A percentile compares a stretch with the other conserved stretches of the same genome.
These are phyloP conservation scores for Ictidomys tridecemlineatus DNA, from an alignment of 2,113 vertebrate species.

Conservation along the genomic window DNA sequence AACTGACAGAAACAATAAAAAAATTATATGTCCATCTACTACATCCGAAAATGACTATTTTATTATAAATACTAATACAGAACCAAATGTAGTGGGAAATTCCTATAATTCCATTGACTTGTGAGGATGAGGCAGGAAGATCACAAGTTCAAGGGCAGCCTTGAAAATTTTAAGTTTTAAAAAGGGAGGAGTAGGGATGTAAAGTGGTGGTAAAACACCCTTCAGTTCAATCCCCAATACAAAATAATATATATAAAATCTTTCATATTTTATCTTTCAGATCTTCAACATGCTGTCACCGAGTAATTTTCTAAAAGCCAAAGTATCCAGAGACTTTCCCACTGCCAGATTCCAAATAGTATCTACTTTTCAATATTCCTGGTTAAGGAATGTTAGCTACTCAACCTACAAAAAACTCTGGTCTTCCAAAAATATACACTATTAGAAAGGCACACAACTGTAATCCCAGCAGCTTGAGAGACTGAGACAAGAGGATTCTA, in stretches of 20 bases:
- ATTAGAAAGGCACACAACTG: neutral
- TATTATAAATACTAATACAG: slow-evolving; percentile 1
- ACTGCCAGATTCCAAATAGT: slow-evolving; percentile 75
- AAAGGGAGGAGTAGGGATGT: no score
- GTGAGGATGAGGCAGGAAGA: no score
- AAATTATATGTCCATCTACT: neutral
- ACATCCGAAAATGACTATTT: neutral
- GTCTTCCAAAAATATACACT: slow-evolving; percentile 51
- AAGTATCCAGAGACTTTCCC: slow-evolving; percentile 80
- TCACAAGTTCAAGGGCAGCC: no score
- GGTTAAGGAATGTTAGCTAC: slow-evolving; percentile 79
- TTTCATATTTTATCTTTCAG: slow-evolving; percentile 43
- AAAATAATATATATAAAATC: no score
- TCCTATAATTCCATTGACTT: no score
- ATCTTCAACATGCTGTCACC: slow-evolving; percentile 78
- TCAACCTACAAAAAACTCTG: slow-evolving; percentile 77
- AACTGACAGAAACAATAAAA: neutral
- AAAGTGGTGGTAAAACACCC: no score
- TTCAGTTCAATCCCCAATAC: no score
- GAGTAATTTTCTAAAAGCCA: slow-evolving; percentile 81
- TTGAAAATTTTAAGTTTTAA: no score
- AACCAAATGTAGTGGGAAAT: no score
- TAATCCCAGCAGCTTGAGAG: no score
- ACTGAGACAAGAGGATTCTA: no score
- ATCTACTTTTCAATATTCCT: slow-evolving; percentile 77